Percentiles rank a stretch among this genome's conserved stretches.
Evolutionary conservation across 1,140 invertebrate species (phyloP).

Genomic region (Papilio machaon): DNA sequence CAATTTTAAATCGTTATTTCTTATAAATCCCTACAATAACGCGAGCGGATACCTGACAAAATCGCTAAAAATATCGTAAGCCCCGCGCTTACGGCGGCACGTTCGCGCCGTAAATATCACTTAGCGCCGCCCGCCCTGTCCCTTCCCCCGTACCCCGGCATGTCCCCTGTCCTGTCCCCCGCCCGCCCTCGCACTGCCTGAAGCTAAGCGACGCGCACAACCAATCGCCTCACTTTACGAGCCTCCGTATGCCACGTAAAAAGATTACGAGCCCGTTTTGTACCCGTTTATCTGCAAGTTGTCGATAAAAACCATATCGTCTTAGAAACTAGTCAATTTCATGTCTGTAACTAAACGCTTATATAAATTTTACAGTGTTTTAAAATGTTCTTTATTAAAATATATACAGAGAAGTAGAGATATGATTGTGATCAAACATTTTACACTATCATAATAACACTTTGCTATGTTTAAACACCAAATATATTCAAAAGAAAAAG

Average conservation of each 20-base stretch:
- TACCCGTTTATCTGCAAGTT: conserved; percentile 16
- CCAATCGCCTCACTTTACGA: conserved; percentile 8
- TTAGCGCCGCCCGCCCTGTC: conserved; percentile 24
- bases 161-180: too few species aligned
- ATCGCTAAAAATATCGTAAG: conserved; percentile 13
- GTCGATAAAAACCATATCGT: conserved; percentile 1
- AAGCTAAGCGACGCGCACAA: conserved; percentile 1
- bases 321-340: conserved; percentile 8
- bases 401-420: too few species aligned
- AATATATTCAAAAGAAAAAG: too few species aligned
- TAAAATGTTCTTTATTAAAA: too few species aligned
- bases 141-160: background rate
- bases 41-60: background rate
- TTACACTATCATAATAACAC: too few species aligned
- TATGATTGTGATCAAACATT: too few species aligned
- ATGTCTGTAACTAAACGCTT: background rate
- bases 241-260: conserved; percentile 18
- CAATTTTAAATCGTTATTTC: conserved; percentile 13
- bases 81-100: conserved; percentile 11
- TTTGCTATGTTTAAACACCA: too few species aligned
- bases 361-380: background rate
- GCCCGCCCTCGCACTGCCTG: background rate
- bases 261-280: conserved; percentile 21
- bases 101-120: conserved; percentile 27
- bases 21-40: conserved; percentile 1